These are phyloP conservation scores for Xenops minutus DNA, from an alignment of 2,797 vertebrate species.

Conservation along the genomic window DNA sequence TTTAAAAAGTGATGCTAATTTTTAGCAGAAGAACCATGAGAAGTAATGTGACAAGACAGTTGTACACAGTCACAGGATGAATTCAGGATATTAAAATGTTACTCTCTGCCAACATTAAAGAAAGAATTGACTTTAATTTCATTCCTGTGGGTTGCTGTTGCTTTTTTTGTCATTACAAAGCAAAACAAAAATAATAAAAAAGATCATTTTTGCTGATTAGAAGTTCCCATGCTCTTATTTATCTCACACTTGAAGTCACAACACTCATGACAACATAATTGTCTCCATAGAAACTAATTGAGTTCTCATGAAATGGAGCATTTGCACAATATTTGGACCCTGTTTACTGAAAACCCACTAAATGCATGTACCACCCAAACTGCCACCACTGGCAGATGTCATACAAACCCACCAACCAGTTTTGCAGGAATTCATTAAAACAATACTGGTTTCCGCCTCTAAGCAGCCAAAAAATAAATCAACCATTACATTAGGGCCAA, in stretches of 20 bases:
- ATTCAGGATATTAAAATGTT: slow-evolving; percentile 22
- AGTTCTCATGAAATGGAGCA: not conserved
- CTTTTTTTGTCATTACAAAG: slow-evolving; percentile 27
- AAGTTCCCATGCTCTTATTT: slow-evolving; percentile 29
- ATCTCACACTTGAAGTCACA: slow-evolving; percentile 47
- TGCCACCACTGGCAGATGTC: slow-evolving; percentile 26
- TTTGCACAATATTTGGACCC: slow-evolving; percentile 59
- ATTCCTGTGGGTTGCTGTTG: not conserved
- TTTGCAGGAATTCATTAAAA: not conserved
- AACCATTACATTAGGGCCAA: not conserved
- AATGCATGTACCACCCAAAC: not conserved
- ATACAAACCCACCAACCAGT: not conserved
- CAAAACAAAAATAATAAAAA: slow-evolving; percentile 8
- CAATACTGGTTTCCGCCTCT: not conserved
- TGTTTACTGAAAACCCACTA: slow-evolving; percentile 59
- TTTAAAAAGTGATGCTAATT: slow-evolving; percentile 30
- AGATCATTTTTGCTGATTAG: slow-evolving; percentile 41
- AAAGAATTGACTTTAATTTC: not conserved
- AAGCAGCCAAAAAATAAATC: not conserved
- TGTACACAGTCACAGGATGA: not conserved
- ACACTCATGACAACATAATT: slow-evolving; percentile 45
- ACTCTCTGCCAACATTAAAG: not conserved
- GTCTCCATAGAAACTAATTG: slow-evolving; percentile 62
- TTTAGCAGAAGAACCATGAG: not conserved
- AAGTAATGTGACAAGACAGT: slow-evolving; percentile 1